Evolutionary conservation across 2,888 invertebrate species (phyloP), one percentile per base, ranked within the genome.

Genomic region (Drosophila macrothrix): DNA sequence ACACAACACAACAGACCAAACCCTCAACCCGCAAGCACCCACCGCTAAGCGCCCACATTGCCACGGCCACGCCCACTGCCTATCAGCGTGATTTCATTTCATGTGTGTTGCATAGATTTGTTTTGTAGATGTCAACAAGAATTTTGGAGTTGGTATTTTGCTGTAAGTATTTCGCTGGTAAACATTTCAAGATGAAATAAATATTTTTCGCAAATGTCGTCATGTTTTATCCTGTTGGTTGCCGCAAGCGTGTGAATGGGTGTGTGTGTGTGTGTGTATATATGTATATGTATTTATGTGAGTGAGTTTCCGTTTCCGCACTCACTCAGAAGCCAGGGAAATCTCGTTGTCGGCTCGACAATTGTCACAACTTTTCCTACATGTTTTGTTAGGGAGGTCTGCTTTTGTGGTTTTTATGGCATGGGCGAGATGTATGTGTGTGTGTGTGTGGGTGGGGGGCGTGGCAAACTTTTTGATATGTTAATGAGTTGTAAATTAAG

Each of bases 401-500:
- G 74, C 73, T 67, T 72, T 72, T 84, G 86, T 73, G 86, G 86
- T 80, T 75, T 80, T 76, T 72, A 74, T 82, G 82, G 84, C 80
- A 66, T 62, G 61, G 46, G 37, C 19, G 19, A 53, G 55, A 46
- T 68, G 28, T 22, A 29, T 58, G n/a, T 29, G 52, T 66, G 75
- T 66, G 58, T 46, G 59, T 70, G 52, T 50, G 55, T 16, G 28
- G 64, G 37, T 37, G 60, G 25, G 50, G 66, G 83, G 81, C 70
- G 82, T 78, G 66, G 81, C 67, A 77, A 89, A 84, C 80, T 87
- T 86, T 87, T 74, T 89, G 89, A 87, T 87, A 87, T 89, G 86
- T 89, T 87, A 89, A 87, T 87, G 89, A 89, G 86, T 87, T 87
- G 83, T 86, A 87, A 89, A 89, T 89, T 87, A 84, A 87, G 86